A percentile compares a stretch with the other conserved stretches of the same genome.
Evolutionary conservation across 2,113 vertebrate species (phyloP).

Genomic region (Crocuta crocuta): DNA sequence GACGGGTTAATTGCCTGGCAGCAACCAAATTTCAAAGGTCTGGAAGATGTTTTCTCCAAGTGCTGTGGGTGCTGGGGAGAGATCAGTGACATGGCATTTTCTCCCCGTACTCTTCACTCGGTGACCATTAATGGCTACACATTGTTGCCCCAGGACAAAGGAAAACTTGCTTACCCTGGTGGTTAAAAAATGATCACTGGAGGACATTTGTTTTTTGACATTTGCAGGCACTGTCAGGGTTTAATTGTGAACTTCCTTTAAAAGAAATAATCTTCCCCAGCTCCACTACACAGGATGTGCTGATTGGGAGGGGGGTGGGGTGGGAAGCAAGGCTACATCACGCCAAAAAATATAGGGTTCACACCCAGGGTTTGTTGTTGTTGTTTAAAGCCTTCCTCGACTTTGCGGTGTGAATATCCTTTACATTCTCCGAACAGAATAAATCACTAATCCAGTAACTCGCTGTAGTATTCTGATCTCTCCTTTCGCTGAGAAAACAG

Average conservation of each 20-base stretch:
- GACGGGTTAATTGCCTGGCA: constrained; percentile 87
- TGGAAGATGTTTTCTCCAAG: constrained; percentile 49
- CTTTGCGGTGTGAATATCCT: background rate
- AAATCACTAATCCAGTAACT: background rate
- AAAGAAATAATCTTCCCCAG: background rate
- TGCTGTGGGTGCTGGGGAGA: background rate
- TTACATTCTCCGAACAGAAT: background rate
- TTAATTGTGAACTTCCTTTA: constrained; percentile 71
- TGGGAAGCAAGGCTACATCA: background rate
- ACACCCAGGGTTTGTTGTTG: background rate
- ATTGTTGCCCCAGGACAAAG: constrained; percentile 28
- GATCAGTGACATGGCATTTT: background rate
- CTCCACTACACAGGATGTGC: background rate
- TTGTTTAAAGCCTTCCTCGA: background rate
- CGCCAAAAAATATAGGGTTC: background rate
- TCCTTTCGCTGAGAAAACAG: constrained; percentile 25
- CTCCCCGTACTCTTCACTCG: background rate
- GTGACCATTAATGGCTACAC: background rate
- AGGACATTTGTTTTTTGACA: constrained; percentile 57
- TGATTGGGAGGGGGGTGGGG: background rate
- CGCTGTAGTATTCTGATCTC: background rate
- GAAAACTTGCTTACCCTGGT: constrained; percentile 9
- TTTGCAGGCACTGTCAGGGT: constrained; percentile 69
- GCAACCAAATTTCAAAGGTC: constrained; percentile 67
- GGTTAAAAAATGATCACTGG: constrained; percentile 59